Base-by-base conservation (phyloP, 2,797 vertebrate genomes). In the Setipinna tenuifilis region DNA sequence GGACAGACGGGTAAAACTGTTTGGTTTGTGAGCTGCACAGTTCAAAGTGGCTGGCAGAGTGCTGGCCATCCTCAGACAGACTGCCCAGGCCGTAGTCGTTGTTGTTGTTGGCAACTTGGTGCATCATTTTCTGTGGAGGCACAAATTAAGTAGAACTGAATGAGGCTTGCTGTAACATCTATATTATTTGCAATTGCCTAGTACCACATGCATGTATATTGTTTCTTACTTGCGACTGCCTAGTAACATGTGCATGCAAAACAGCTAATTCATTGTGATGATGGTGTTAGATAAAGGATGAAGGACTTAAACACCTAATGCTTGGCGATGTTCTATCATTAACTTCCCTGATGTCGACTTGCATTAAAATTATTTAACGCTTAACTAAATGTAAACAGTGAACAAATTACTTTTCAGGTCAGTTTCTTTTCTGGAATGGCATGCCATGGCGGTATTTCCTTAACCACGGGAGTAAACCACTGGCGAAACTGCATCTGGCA, bases 121-220 rank as follows among this genome's bases (percentile, higher is more conserved):
- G 98, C 98, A 99, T 99, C 97, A 99, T 99, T 96, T 96, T 98
- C 98, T 98, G 94, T 86, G 78, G 88, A 84, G 35, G 31, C 11
- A 23, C 23, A 65, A 46, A 59, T 25, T 84, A 62, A 75, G 28
- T 6, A 75, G 14, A 78, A 44, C 31, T 78, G 85, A 82, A 86
- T 57, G 17, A 62, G 84, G 83, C 83, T 82, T 31, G 86, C 0
- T 2, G 71, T 6, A 41, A 44, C 71, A 41, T 41, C 1, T 19
- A 17, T 35, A 21, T 44, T 10, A 17, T 41, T 44, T 19, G 19
- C 31, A 41, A 78, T 19, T 41, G 68, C 35, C 2, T 44, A 44
- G 71, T 78, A 19, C 21, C 5, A 75, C 35, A 1, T 35, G 68
- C 28, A 54, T 54, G 50, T 54, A 54, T 54, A 54, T 14, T 54